Base-by-base conservation (phyloP, 2,797 vertebrate species). In the Rousettus madagascariensis region DNA sequence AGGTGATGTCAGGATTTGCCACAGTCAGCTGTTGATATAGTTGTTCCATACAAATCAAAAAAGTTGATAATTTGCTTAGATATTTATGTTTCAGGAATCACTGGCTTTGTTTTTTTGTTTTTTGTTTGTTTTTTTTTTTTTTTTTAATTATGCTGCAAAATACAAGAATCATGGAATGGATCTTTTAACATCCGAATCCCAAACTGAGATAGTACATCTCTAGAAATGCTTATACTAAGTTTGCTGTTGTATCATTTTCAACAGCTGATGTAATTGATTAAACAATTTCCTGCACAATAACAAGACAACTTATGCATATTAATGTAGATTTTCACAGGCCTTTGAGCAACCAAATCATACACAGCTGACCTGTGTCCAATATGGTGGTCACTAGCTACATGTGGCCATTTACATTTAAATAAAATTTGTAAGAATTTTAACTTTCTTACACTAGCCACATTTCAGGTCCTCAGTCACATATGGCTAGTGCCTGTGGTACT, bases 281-380 rank as follows among this genome's bases (percentile, higher is more conserved):
- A 86, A 95, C 20, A 51, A 75, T 79, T 84, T 51, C 41, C 30
- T 75, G 41, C 24, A 63, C 49, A 75, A 5, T 92, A 49, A 55
- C 51, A 38, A 86, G 41, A 75, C 49, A 69, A 46, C 12, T 71
- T 92, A 41, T 0, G 5, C 41, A 43, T 66, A 75, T 93, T 59
- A 84, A 53, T 65, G 24, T 57, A 55, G 83, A 33, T 75, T 94
- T 96, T 89, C 36, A 82, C 20, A 92, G 83, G n/a, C 53, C 79
- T 22, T 68, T 74, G 30, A 89, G 22, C 55, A 93, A 68, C 55
- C 33, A 85, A 59, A 82, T 72, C 49, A 65, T 57, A 49, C 49
- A 78, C 20, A 66, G 10, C 41, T 83, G 55, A 91, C 51, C 10
- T 74, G 49, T 53, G 49, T 46, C 26, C 63, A 59, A 4, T 72